phyloP scores from a whole-genome alignment of 2,113 vertebrate species.

The Clinocottus analis region DNA sequence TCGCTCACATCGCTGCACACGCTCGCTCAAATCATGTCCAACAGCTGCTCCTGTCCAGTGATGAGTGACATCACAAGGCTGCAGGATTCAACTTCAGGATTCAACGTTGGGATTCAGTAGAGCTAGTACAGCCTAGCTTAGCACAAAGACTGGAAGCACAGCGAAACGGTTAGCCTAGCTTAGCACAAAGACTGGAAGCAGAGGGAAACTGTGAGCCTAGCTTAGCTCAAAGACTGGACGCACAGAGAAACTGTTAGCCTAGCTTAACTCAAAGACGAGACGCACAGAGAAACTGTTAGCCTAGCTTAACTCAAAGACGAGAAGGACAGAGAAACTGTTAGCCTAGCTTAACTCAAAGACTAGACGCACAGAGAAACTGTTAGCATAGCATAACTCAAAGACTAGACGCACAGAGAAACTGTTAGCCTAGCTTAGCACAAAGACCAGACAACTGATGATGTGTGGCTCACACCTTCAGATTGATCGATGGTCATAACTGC shows the following conservation, averaged over 20 bases:
- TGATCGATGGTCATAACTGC: slow-evolving; percentile 22
- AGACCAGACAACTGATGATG: neutral
- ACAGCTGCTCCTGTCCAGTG: neutral
- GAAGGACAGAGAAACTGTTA: neutral
- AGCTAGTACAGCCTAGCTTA: too few relatives aligned
- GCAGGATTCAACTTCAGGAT: too few relatives aligned
- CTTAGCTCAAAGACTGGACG: neutral
- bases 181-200: too few relatives aligned
- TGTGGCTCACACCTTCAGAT: neutral
- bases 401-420: neutral
- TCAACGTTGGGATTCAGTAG: too few relatives aligned
- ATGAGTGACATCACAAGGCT: too few relatives aligned
- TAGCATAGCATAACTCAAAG: slow-evolving; percentile 1
- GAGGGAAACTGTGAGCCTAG: too few relatives aligned
- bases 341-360: too few relatives aligned
- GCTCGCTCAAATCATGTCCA: neutral
- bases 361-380: too few relatives aligned
- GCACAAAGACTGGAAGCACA: too few relatives aligned
- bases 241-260: neutral
- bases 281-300: neutral
- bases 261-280: too few relatives aligned
- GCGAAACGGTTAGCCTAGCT: too few relatives aligned
- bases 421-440: neutral
- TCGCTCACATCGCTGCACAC: slow-evolving; percentile 10
- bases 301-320: slow-evolving; percentile 3